A percentile compares a stretch with the other conserved stretches of the same genome.
Conservation (phyloP, 2,797 vertebrate species). For the Ataeniobius toweri region DNA sequence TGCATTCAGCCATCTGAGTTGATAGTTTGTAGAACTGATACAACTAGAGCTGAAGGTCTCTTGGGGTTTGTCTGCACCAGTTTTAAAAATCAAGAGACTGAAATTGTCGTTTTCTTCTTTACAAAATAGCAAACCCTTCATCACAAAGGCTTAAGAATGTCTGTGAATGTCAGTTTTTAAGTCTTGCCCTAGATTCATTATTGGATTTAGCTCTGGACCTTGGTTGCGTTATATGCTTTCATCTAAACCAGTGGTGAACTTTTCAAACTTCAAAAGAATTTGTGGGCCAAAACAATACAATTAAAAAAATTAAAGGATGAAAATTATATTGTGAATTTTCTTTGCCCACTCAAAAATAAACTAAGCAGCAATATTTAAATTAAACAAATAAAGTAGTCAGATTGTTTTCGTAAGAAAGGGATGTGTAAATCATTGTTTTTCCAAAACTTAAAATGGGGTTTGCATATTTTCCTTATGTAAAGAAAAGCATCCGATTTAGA, state of each 20-base stretch:
- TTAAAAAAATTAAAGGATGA: not conserved
- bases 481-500: not conserved
- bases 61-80: too few relatives aligned
- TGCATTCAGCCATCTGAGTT: not conserved
- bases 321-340: not conserved
- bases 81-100: not conserved
- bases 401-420: not conserved
- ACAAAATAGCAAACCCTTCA: not conserved
- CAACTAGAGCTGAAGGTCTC: not conserved
- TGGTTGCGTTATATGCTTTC: not conserved
- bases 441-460: not conserved
- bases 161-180: not conserved
- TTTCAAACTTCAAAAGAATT: not conserved
- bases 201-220: not conserved
- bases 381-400: not conserved
- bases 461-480: not conserved
- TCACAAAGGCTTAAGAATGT: not conserved
- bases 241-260: not conserved
- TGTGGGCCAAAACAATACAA: not conserved
- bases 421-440: not conserved
- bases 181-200: too few relatives aligned
- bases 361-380: not conserved
- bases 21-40: not conserved
- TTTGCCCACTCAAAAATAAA: too few relatives aligned
- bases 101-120: not conserved